A percentile compares a stretch with the other conserved stretches of the same genome.
These are phyloP conservation scores for Agrochola lota DNA, from an alignment of 2,888 invertebrate species.

Conservation along the genomic window DNA sequence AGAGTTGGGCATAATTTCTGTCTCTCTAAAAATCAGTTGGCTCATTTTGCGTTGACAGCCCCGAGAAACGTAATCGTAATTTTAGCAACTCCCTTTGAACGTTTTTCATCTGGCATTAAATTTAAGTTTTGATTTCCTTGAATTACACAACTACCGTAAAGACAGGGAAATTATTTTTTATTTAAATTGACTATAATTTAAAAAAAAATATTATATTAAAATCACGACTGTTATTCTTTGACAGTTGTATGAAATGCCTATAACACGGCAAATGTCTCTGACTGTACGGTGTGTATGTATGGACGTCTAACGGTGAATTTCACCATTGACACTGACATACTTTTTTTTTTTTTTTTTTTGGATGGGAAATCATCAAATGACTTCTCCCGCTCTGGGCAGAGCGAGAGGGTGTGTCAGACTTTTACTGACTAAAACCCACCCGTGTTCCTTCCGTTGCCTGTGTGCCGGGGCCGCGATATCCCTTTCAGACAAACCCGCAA, in stretches of 20 bases:
- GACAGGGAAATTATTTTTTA: neutral
- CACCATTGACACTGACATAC: too few relatives aligned
- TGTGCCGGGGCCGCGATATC: too few relatives aligned
- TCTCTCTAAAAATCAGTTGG: neutral
- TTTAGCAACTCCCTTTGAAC: neutral
- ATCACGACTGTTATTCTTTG: neutral
- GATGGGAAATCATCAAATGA: too few relatives aligned
- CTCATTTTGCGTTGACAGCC: neutral
- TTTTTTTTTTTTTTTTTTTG: too few relatives aligned
- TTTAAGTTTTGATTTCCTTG: neutral
- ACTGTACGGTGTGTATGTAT: neutral
- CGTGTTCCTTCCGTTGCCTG: too few relatives aligned
- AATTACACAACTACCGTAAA: neutral
- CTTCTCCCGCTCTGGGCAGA: too few relatives aligned
- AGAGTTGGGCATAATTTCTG: neutral
- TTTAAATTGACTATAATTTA: neutral
- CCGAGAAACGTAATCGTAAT: neutral
- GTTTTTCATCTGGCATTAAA: too few relatives aligned
- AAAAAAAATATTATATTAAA: too few relatives aligned
- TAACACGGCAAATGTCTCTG: neutral
- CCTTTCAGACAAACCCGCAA: too few relatives aligned
- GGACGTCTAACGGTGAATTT: neutral
- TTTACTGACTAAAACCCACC: too few relatives aligned
- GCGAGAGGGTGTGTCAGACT: too few relatives aligned
- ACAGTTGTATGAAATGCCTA: neutral